Evolutionary conservation across 2,797 vertebrate species (phyloP), one percentile per base, ranked within the genome.

Genomic region (Melanotaenia pygmaea): DNA sequence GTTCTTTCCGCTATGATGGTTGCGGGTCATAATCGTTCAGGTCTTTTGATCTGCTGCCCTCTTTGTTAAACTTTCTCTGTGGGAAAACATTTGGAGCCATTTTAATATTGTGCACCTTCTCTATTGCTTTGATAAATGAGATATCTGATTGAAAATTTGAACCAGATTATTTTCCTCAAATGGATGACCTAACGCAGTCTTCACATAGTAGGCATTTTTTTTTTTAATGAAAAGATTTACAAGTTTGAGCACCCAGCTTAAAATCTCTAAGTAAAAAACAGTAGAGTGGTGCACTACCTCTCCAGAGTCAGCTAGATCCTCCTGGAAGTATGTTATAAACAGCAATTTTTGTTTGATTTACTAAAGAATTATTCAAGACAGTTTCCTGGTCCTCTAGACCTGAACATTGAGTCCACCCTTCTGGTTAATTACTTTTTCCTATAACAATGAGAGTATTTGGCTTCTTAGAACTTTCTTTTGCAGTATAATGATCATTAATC

Each of bases 1-100:
- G n/a, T 61, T 81, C 53, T 86, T 35, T 87, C 67, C 88, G 64
- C 76, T 85, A 59, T 85, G 73, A 67, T 91, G 86, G 35, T 72
- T 72, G 35, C 4, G 66, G 75, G 38, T 64, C 20, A n/a, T 20
- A 45, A 67, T 78, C 66, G 70, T 50, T 61, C 51, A 57, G 65
- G 50, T 74, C 11, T 83, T 68, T 79, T 22, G 38, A 18, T 76
- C 59, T 76, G 12, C 57, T 20, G 24, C n/a, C 6, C 34, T 59
- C 57, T 80, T 59, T 82, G 53, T 59, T 62, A n/a, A 51, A 26
- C 35, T 26, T 66, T 62, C 51, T 34, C 24, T 65, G 24, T 45
- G 61, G 22, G 53, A 38, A 72, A 65, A 43, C 9, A 50, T 64
- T 32, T 26, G 43, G 51, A 58, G 26, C 38, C 59, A 9, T 79